Conservation (phyloP, 2,888 invertebrate genomes). For the Ectobius pallidus region DNA sequence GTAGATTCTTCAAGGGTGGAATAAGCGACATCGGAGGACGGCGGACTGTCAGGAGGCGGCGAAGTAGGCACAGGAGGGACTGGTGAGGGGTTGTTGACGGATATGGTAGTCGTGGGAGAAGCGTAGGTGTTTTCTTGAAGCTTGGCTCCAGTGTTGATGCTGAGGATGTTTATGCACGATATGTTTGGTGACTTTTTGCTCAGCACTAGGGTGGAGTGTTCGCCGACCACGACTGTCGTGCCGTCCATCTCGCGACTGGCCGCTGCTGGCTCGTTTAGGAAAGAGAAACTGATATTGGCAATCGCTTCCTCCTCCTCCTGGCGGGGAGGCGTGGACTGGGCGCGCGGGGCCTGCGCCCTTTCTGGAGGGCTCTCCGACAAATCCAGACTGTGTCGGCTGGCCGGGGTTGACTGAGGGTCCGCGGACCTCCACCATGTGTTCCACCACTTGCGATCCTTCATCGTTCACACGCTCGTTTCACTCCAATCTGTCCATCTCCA, state of each 20-base stretch:
- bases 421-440: not conserved
- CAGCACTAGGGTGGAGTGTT: not conserved
- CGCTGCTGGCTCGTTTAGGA: constrained; percentile 27
- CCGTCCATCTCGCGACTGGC: not conserved
- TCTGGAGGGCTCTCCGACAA: not conserved
- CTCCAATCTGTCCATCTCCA: too few species aligned
- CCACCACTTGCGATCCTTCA: constrained; percentile 25
- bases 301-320: constrained; percentile 11
- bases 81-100: not conserved
- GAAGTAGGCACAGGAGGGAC: not conserved
- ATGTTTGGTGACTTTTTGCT: constrained; percentile 21
- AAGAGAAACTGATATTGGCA: constrained; percentile 37
- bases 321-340: not conserved
- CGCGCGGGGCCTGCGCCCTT: not conserved
- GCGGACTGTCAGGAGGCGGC: not conserved
- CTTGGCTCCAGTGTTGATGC: not conserved
- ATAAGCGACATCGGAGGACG: too few species aligned
- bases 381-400: not conserved
- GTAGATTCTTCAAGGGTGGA: too few species aligned
- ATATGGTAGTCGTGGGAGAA: not conserved
- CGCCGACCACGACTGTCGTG: not conserved
- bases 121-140: not conserved
- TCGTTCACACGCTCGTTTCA: too few species aligned
- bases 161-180: constrained; percentile 3
- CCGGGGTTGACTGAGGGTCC: not conserved